Conservation (phyloP, 2,888 invertebrate genomes). For the Limnephilus rhombicus region DNA sequence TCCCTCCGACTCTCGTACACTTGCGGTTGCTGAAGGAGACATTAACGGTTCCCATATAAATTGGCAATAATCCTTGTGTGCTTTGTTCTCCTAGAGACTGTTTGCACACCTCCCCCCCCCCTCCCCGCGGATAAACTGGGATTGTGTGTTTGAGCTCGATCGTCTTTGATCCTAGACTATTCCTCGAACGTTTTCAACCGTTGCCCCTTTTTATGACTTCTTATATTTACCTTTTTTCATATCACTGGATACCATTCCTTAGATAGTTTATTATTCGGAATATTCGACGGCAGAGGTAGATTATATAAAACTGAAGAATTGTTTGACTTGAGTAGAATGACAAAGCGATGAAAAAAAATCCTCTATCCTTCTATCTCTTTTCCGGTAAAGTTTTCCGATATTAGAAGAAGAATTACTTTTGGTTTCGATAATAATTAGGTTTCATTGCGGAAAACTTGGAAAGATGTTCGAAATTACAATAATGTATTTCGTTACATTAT, state of each 20-base stretch:
- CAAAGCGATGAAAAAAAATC: neutral
- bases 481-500: neutral
- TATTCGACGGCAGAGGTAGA: neutral
- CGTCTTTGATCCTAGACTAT: conserved; percentile 46
- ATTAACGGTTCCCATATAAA: conserved; percentile 63
- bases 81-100: conserved; percentile 60
- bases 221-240: conserved; percentile 10
- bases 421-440: neutral
- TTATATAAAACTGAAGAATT: neutral
- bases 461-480: neutral
- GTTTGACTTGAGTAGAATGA: neutral
- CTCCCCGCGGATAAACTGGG: conserved; percentile 33
- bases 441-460: neutral
- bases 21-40: conserved; percentile 29
- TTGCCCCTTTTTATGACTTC: conserved; percentile 18
- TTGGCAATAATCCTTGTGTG: conserved; percentile 63
- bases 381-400: neutral
- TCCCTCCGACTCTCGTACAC: conserved; percentile 23
- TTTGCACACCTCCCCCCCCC: conserved; percentile 45
- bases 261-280: neutral
- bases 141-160: conserved; percentile 57
- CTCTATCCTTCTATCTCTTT: too few relatives aligned
- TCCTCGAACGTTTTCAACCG: conserved; percentile 5
- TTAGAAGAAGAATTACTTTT: neutral
- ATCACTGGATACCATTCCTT: neutral